These are phyloP conservation scores for Bos indicus DNA, from an alignment of 2,113 vertebrate genomes.

Conservation along the genomic window DNA sequence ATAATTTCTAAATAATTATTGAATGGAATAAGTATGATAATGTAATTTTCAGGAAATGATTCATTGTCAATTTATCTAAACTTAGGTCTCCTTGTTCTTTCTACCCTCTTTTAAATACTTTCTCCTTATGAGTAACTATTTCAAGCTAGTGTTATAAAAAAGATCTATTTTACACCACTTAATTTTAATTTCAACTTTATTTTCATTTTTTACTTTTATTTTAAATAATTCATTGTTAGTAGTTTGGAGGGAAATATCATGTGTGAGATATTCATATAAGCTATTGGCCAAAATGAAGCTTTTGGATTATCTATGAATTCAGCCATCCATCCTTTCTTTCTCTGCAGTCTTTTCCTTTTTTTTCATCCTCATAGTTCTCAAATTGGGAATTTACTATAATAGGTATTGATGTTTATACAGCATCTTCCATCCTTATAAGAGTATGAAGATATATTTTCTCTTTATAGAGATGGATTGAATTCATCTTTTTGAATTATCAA, in stretches of 20 bases:
- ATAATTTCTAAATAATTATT: slow-evolving; percentile 36
- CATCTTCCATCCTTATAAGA: not conserved
- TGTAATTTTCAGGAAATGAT: not conserved
- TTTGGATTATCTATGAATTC: not conserved
- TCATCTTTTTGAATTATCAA: slow-evolving; percentile 26
- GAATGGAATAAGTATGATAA: not conserved
- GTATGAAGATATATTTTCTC: not conserved
- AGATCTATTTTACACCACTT: not conserved
- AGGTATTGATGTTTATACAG: not conserved
- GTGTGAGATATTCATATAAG: not conserved
- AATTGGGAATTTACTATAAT: not conserved
- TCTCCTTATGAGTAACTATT: not conserved
- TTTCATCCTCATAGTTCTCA: not conserved
- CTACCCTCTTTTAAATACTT: not conserved
- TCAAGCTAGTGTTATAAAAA: not conserved
- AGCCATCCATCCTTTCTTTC: not conserved
- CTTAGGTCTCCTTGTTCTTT: not conserved
- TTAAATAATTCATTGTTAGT: not conserved
- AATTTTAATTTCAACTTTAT: not conserved
- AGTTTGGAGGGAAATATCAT: not conserved
- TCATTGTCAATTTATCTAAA: not conserved
- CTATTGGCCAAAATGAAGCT: not conserved
- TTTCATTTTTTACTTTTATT: not conserved
- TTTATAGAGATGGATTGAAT: slow-evolving; percentile 24
- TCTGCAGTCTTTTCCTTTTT: not conserved